These are phyloP conservation scores for Encarsia formosa DNA, from an alignment of 2,888 invertebrate species.

Conservation along the genomic window DNA sequence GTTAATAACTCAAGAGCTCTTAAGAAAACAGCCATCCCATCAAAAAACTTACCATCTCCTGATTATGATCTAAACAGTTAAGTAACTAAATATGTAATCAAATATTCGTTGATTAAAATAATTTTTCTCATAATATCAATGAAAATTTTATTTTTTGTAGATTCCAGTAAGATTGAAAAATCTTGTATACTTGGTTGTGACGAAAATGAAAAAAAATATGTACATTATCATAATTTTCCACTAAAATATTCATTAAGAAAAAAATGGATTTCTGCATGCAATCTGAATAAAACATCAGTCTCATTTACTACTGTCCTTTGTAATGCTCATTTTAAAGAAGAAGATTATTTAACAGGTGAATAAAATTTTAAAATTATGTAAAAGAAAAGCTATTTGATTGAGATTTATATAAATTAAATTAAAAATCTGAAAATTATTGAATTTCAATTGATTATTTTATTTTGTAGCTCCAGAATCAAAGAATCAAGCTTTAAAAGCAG, in stretches of 20 bases:
- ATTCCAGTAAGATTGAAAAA: too few relatives aligned
- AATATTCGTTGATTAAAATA: too few relatives aligned
- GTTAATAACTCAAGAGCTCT: too few relatives aligned
- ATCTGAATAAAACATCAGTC: neutral
- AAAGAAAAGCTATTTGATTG: too few relatives aligned
- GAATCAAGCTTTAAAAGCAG: constrained; percentile 1
- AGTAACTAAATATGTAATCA: too few relatives aligned
- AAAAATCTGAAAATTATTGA: neutral
- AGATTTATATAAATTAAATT: neutral
- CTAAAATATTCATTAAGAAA: neutral
- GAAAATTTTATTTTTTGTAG: too few relatives aligned
- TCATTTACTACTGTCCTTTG: constrained; percentile 2
- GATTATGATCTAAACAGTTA: too few relatives aligned
- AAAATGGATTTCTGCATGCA: constrained; percentile 9
- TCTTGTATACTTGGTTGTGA: constrained; percentile 7
- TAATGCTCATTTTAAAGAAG: constrained; percentile 8
- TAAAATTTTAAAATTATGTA: neutral
- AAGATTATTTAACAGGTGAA: constrained; percentile 12
- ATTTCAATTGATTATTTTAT: neutral
- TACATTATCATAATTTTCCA: constrained; percentile 10
- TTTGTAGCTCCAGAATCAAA: constrained; percentile 2
- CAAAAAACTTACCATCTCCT: too few relatives aligned
- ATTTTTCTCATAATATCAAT: too few relatives aligned
- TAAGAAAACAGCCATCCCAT: too few relatives aligned
- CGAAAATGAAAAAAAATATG: neutral